Evolutionary conservation across 2,888 invertebrate species (phyloP), one percentile per base, ranked within the genome.

Genomic region (Acheta domesticus): DNA sequence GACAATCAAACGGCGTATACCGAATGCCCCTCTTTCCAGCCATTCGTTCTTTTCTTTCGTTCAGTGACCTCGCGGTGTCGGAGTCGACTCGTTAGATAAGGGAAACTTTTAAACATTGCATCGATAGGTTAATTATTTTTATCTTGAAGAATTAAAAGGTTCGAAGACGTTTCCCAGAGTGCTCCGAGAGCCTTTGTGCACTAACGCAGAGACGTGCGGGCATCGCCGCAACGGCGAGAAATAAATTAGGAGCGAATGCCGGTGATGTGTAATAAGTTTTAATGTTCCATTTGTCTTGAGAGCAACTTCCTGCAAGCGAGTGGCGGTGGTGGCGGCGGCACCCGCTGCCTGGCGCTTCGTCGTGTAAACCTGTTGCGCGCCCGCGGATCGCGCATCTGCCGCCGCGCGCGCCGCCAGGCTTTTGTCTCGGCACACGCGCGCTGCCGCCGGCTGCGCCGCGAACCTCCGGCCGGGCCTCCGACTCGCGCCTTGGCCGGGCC

Each of bases 231-330:
- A 3, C 62, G 16, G n/a, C 16, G 62, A 36, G 21, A 77, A 23
- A 50, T 77, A 77, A 62, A 77, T 77, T 77, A 77, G 50, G 36
- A 48, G 36, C 21, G 23, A 19, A 19, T 77, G 36, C 20, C 73
- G 73, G 36, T 49, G 77, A 77, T 77, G 62, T 77, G 36, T 77
- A 76, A 76, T 21, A 48, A 76, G 19, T 36, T 77, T 48, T 62
- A 62, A 77, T 36, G 77, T 77, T 77, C 48, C 49, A 77, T 77
- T 77, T 49, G 77, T 49, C 77, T 77, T 48, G 19, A 14, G n/a
- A 74, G 62, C 16, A 62, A 62, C 62, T 62, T 62, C n/a, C 62
- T 62, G 62, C 62, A 11, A 2, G 62, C 3, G 62, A 11, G 62
- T 2, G 62, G 62, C 2, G 19, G 62, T 4, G 62, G 62, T 11